Evolutionary conservation across 1,140 invertebrate species (phyloP), one percentile per base, ranked within the genome.

Genomic region (Monochamus saltuarius): DNA sequence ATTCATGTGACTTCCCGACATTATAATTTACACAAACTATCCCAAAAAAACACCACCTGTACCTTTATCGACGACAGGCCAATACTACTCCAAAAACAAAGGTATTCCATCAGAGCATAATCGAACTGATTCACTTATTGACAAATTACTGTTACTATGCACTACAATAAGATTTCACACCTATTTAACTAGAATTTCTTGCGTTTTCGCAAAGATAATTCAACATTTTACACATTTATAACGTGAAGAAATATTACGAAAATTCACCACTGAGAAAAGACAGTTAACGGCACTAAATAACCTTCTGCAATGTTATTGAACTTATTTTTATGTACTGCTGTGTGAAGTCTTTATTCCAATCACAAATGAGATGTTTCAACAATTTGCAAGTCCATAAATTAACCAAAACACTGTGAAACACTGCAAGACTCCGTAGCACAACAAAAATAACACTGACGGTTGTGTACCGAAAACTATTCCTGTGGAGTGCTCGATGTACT

Each of bases 1-100:
- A 78, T 86, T 89, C 69, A 84, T 82, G 73, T 85, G 83, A 79
- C 85, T 89, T 77, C 87, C 88, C 80, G 88, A 86, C 86, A 88
- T 88, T 75, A 74, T 71, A 65, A 70, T 59, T 60, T 64, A 63
- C 62, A 55, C 56, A 65, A 68, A 69, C 59, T 66, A 65, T 73
- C 65, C 63, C 64, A 57, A 56, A 69, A 68, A 40, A 65, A 61
- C 71, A 73, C 73, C 56, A 55, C 34, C 42, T 45, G 49, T 61
- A 59, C 56, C 45, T 56, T 58, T 59, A 56, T 47, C 53, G 52
- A 29, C 22, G 22, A 50, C 56, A 38, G 53, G 55, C 53, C 51
- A 59, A 36, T 57, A 17, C 22, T 38, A 54, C 60, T 52, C 49
- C 43, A 47, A 54, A 19, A 59, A 60, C 43, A 67, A 56, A 47